phyloP scores from a whole-genome alignment of 2,888 invertebrate species.

The Pristionchus arcanus region DNA sequence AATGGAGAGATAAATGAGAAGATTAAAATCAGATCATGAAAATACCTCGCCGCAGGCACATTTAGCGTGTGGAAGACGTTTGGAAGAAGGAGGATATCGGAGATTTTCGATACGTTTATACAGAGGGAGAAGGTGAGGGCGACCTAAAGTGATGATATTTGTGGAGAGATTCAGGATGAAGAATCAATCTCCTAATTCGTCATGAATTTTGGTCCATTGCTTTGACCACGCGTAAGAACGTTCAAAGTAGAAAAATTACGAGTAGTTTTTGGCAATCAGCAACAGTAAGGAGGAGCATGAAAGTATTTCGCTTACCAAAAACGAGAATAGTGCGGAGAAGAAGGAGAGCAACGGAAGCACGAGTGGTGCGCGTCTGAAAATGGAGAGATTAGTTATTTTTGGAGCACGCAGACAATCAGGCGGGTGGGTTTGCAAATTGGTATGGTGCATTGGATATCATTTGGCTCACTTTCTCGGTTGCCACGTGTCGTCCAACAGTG shows the following conservation, averaged over 20 bases:
- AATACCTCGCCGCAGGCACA: slow-evolving; percentile 53
- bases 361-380: slow-evolving; percentile 36
- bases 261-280: too few species aligned
- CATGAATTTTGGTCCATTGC: too few species aligned
- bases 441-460: too few species aligned
- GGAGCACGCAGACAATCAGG: too few species aligned
- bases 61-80: slow-evolving; percentile 57
- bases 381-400: too few species aligned
- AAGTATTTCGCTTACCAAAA: not conserved
- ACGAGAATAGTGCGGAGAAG: slow-evolving; percentile 54
- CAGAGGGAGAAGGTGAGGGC: slow-evolving; percentile 56
- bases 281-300: not conserved
- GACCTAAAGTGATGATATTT: slow-evolving; percentile 12
- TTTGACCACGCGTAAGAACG: not conserved
- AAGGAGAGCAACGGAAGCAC: slow-evolving; percentile 52
- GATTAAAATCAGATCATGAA: not conserved
- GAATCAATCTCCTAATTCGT: not conserved
- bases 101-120: slow-evolving; percentile 53
- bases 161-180: too few species aligned
- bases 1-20: not conserved
- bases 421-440: too few species aligned
- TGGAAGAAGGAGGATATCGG: slow-evolving; percentile 51
- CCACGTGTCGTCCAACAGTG: slow-evolving; percentile 54
- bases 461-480: slow-evolving; percentile 49
- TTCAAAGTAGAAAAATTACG: not conserved